Evolutionary conservation across 2,888 invertebrate species (phyloP).

Genomic region (Thyatira batis): DNA sequence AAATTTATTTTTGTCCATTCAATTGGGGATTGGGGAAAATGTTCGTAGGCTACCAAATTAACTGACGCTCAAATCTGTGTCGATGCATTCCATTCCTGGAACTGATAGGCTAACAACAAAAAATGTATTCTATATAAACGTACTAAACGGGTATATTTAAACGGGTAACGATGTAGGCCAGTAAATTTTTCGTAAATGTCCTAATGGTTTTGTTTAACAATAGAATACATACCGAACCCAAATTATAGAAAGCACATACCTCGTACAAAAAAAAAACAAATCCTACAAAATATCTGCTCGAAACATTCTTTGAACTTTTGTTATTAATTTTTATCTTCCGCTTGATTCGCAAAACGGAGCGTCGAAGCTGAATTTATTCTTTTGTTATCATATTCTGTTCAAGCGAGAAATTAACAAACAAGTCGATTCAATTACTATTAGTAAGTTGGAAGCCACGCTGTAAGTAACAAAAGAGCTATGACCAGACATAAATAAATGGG

Average conservation of each 20-base stretch:
- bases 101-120: too few species aligned
- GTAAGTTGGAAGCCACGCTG: background rate
- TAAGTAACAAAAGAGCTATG: constrained; percentile 15
- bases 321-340: background rate
- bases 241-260: too few species aligned
- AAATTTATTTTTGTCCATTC: background rate
- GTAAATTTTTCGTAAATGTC: too few species aligned
- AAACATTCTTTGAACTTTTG: background rate
- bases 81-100: too few species aligned
- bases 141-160: too few species aligned
- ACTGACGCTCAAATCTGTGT: too few species aligned
- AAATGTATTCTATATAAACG: too few species aligned
- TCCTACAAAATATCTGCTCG: background rate
- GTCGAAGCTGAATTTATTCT: constrained; percentile 4
- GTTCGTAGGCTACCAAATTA: too few species aligned
- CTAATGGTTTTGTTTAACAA: too few species aligned
- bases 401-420: constrained; percentile 27
- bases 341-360: background rate
- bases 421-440: constrained; percentile 24
- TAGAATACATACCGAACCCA: too few species aligned
- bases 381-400: constrained; percentile 14
- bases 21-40: too few species aligned
- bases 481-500: constrained; percentile 23
- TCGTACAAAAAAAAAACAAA: background rate
- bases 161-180: too few species aligned